Conservation (phyloP, 2,797 vertebrate genomes). For the Tolypeutes matacus region DNA sequence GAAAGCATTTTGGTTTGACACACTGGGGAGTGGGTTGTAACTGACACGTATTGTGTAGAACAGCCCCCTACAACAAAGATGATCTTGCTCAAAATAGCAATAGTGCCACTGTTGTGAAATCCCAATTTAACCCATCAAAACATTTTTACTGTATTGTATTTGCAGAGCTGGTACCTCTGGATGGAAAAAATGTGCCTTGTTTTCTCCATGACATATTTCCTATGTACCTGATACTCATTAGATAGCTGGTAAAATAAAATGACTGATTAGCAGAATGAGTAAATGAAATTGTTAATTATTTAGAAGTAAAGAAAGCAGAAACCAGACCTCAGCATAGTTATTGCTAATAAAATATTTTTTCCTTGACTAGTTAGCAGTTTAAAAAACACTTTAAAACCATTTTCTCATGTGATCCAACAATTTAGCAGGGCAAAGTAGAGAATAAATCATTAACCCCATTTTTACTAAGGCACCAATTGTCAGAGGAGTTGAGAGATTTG, state of each 20-base stretch:
- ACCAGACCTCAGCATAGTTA: not conserved
- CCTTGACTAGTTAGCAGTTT: slow-evolving; percentile 34
- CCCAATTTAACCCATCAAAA: not conserved
- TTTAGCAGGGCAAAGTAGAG: not conserved
- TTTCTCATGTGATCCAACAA: not conserved
- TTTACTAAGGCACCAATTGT: slow-evolving; percentile 4
- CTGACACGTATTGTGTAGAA: not conserved
- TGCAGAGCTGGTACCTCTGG: not conserved
- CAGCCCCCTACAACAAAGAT: not conserved
- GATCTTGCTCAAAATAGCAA: not conserved
- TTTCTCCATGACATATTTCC: not conserved
- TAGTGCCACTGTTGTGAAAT: not conserved
- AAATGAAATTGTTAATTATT: not conserved
- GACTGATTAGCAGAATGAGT: not conserved
- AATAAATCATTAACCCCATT: not conserved
- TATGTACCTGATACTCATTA: not conserved
- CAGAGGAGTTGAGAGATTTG: not conserved
- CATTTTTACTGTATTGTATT: not conserved
- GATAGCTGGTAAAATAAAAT: not conserved
- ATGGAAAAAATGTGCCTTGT: not conserved
- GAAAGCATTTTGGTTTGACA: not conserved
- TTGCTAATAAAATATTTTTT: slow-evolving; percentile 19
- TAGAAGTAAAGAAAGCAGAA: not conserved
- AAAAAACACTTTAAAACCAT: not conserved
- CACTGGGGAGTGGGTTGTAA: not conserved